Percentiles rank a stretch among this genome's conserved stretches.
phyloP scores from a whole-genome alignment of 2,888 invertebrate species.

The Drosophila monieri region DNA sequence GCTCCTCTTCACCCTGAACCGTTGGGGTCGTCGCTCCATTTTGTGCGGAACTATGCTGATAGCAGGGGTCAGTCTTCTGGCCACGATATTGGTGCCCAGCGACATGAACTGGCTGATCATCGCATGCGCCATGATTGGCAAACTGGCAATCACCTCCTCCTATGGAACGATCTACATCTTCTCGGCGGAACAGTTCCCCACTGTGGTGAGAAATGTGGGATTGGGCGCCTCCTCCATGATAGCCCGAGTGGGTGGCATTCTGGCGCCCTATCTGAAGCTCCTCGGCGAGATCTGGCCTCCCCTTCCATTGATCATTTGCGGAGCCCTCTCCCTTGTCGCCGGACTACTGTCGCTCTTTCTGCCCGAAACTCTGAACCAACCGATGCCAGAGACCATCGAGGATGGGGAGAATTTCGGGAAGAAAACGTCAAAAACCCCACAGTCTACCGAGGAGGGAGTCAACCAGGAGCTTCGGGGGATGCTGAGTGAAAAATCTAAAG shows the following conservation, averaged over 20 bases:
- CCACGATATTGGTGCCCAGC: conserved; percentile 86
- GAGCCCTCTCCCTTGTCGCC: conserved; percentile 89
- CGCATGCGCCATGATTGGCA: conserved; percentile 89
- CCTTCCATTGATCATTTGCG: conserved; percentile 90
- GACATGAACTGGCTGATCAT: conserved; percentile 86
- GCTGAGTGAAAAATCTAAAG: conserved; percentile 53
- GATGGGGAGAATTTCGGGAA: conserved; percentile 90
- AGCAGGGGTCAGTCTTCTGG: conserved; percentile 86
- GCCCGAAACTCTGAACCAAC: conserved; percentile 91
- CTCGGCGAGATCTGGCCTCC: conserved; percentile 87
- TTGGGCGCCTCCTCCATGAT: conserved; percentile 94
- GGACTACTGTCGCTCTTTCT: conserved; percentile 89
- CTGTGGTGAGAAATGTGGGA: conserved; percentile 92
- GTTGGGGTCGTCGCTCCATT: conserved; percentile 88
- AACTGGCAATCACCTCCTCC: conserved; percentile 89
- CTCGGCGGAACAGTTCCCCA: conserved; percentile 90
- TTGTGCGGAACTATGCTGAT: conserved; percentile 89
- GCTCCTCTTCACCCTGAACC: conserved; percentile 88
- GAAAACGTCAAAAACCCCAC: conserved; percentile 48
- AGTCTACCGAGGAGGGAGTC: conserved; percentile 27
- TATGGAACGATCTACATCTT: conserved; percentile 90
- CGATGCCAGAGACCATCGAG: conserved; percentile 91
- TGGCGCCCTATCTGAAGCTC: conserved; percentile 91
- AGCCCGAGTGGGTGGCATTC: conserved; percentile 90
- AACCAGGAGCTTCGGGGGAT: conserved; percentile 71